Conservation (phyloP, 2,113 vertebrate species). For the Caranx melampygus region DNA sequence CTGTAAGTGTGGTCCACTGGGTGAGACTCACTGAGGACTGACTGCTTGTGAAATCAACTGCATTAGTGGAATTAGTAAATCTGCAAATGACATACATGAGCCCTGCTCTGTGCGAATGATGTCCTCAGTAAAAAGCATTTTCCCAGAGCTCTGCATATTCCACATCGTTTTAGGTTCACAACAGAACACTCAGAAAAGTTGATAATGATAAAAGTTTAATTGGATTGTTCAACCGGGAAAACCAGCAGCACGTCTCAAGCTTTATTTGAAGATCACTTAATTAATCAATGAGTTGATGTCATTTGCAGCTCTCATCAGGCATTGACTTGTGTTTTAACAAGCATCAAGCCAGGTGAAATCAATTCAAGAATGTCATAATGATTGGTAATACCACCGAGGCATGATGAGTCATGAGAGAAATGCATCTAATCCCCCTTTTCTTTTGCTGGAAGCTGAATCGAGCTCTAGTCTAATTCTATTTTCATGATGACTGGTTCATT, state of each 20-base stretch:
- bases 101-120: background rate
- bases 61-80: background rate
- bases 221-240: conserved; percentile 9
- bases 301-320: conserved; percentile 49
- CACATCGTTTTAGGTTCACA: background rate
- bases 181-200: background rate
- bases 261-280: conserved; percentile 53
- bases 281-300: conserved; percentile 54
- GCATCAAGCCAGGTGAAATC: conserved; percentile 69
- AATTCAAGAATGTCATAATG: conserved; percentile 63
- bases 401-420: conserved; percentile 59
- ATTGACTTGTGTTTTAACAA: conserved; percentile 59
- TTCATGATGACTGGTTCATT: conserved; percentile 48
- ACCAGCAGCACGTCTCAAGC: conserved; percentile 12
- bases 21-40: background rate
- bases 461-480: conserved; percentile 55
- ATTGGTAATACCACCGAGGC: conserved; percentile 54
- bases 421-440: conserved; percentile 58
- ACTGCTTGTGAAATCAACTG: background rate
- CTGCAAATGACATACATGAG: background rate
- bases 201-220: conserved; percentile 17
- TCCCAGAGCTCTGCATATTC: background rate
- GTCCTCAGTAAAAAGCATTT: background rate
- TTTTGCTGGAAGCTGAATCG: conserved; percentile 33
- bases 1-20: background rate